phyloP scores from a whole-genome alignment of 2,797 vertebrate genomes.

The Chelmon rostratus region DNA sequence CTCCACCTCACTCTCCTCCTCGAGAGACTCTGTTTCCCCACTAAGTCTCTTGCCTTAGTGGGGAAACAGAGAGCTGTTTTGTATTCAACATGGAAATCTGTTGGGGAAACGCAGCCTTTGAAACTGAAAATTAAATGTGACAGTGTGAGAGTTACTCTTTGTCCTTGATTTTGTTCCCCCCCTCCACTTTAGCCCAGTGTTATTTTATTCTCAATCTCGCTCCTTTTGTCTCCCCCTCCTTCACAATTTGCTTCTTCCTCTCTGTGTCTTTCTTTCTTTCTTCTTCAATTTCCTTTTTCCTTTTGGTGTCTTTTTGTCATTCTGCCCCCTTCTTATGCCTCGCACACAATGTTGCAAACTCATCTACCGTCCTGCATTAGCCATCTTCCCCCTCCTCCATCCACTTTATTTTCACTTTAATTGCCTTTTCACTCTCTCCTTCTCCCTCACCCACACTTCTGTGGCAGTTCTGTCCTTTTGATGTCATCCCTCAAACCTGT shows the following conservation, averaged over 20 bases:
- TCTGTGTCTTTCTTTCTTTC: slow-evolving; percentile 36
- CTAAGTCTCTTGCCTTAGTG: slow-evolving; percentile 37
- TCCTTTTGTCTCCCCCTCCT: slow-evolving; percentile 62
- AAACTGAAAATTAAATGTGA: slow-evolving; percentile 83
- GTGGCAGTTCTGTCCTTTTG: background rate
- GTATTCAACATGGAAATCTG: slow-evolving; percentile 79
- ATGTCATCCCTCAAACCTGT: background rate
- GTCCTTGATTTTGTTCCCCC: slow-evolving; percentile 80
- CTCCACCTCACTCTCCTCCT: slow-evolving; percentile 35
- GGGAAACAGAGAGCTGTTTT: slow-evolving; percentile 71
- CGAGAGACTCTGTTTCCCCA: no score
- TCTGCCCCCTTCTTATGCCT: slow-evolving; percentile 32
- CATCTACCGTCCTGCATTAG: slow-evolving; percentile 5
- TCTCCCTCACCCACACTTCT: slow-evolving; percentile 51
- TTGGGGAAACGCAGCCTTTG: slow-evolving; percentile 76
- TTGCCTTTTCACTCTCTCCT: slow-evolving; percentile 60
- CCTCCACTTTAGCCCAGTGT: slow-evolving; percentile 49
- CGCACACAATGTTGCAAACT: background rate
- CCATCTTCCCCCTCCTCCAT: background rate
- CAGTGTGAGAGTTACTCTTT: slow-evolving; percentile 81
- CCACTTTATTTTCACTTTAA: background rate
- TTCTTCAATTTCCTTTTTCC: slow-evolving; percentile 48
- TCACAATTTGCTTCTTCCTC: slow-evolving; percentile 63
- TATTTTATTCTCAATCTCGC: slow-evolving; percentile 68
- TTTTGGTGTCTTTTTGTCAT: slow-evolving; percentile 43